A percentile compares a stretch with the other conserved stretches of the same genome.
Evolutionary conservation across 2,113 vertebrate genomes (phyloP).

Genomic region (Phalacrocorax carbo): DNA sequence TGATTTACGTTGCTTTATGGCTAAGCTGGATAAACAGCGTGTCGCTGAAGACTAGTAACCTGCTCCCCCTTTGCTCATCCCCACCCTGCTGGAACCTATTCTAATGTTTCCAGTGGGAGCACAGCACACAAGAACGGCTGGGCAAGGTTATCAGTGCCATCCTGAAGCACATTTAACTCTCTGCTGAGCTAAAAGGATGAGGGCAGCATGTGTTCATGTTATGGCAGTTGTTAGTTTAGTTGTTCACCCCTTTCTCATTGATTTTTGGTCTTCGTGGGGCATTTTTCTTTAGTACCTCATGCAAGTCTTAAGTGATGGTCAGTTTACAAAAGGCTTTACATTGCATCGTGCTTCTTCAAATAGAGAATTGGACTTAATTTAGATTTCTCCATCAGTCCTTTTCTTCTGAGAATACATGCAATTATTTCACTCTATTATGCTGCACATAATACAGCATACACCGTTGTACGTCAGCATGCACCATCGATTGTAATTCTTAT

Average conservation of each 20-base stretch:
- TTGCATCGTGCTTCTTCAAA: background rate
- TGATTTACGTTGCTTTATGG: constrained; percentile 73
- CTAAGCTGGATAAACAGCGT: constrained; percentile 47
- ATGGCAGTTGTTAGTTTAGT: background rate
- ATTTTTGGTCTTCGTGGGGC: background rate
- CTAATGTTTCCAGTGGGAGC: constrained; percentile 6
- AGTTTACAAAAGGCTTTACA: background rate
- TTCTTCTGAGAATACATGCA: background rate
- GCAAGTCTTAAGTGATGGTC: background rate
- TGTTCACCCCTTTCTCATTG: background rate
- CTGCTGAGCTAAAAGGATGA: background rate
- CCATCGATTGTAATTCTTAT: background rate
- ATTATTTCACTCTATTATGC: background rate
- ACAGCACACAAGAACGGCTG: background rate
- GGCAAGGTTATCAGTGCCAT: background rate
- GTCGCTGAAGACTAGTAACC: background rate
- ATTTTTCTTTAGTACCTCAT: background rate
- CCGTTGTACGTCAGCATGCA: background rate
- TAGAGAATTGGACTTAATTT: background rate
- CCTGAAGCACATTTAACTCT: background rate
- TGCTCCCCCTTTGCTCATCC: constrained; percentile 33
- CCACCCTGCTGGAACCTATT: constrained; percentile 35
- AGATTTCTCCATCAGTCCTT: background rate
- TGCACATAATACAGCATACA: background rate
- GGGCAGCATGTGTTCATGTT: background rate